Base-by-base conservation (phyloP, 2,113 vertebrate species). In the Lathamus discolor region DNA sequence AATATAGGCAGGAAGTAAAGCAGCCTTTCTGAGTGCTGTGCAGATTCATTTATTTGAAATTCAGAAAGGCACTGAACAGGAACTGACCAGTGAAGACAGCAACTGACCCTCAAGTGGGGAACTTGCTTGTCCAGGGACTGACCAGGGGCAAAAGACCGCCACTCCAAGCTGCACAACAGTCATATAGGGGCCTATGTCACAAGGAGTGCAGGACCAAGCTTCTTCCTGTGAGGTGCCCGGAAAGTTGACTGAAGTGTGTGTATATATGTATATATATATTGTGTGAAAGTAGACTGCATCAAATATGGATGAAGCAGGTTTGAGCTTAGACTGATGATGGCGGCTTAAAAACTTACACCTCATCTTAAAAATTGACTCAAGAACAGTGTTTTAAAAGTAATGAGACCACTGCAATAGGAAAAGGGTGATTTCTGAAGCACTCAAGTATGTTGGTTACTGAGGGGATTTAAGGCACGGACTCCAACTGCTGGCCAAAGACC, bases 121-220 rank as follows among this genome's bases (percentile, higher is more conserved):
- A 62, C 28, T 67, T 72, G 48, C 9, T 74, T 3, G 0, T 37
- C 64, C 20, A n/a, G 20, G 20, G 33, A 33, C 39, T 77, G 43
- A 55, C 22, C 18, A 20, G 25, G 14, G 59, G 27, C 69, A 85
- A 57, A 83, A 41, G 8, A 59, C 5, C 19, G 27, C 2, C 2
- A 55, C 37, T 67, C n/a, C 0, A 0, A 73, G 55, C 20, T 19
- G 20, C 35, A 51, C 1, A 8, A 39, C 28, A 35, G 4, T 70
- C n/a, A 20, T 24, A 24, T 0, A 52, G 46, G 7, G 14, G 66
- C 35, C 28, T 19, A 52, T 55, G 57, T 39, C 73, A 86, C 17
- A 13, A 79, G 13, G 13, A 9, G 9, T 63, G 41, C 33, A 76
- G 48, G 18, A 76, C 13, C 33, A 79, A 79, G 48, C 13, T 10